Evolutionary conservation across 1,140 invertebrate species (phyloP).

Genomic region (Yoshiicerus persimilis): DNA sequence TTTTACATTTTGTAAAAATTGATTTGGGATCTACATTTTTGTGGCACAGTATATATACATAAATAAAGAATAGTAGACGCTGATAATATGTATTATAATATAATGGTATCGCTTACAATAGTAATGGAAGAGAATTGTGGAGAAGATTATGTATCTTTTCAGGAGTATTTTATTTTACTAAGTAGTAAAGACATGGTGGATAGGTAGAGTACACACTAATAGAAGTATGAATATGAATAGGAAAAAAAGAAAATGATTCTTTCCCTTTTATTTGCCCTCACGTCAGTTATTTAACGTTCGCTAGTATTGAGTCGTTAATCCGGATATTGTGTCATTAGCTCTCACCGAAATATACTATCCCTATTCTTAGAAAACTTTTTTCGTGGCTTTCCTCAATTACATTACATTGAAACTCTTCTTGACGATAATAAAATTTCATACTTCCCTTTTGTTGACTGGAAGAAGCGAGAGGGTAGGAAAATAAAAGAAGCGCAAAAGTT

Average conservation of each 20-base stretch:
- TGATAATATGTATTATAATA: neutral
- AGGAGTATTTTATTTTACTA: too few relatives aligned
- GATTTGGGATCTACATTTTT: too few relatives aligned
- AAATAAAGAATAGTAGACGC: too few relatives aligned
- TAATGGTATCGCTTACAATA: neutral
- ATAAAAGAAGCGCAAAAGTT: neutral
- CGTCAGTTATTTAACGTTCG: neutral
- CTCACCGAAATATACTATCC: neutral
- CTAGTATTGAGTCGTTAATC: neutral
- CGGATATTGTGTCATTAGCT: neutral
- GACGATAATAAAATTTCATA: neutral
- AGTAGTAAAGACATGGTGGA: neutral
- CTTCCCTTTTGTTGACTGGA: neutral
- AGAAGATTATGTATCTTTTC: neutral
- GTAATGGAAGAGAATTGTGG: neutral
- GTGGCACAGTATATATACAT: too few relatives aligned
- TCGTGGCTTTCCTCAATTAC: neutral
- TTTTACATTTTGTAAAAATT: too few relatives aligned
- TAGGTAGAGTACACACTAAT: neutral
- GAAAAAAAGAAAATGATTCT: neutral
- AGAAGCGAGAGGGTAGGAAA: neutral
- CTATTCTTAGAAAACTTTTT: neutral
- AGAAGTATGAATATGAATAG: neutral
- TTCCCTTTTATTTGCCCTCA: neutral
- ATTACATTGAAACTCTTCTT: neutral